Percentiles rank a stretch among this genome's conserved stretches.
Conservation (phyloP, 2,888 invertebrate species). For the Pediacus dermestoides region DNA sequence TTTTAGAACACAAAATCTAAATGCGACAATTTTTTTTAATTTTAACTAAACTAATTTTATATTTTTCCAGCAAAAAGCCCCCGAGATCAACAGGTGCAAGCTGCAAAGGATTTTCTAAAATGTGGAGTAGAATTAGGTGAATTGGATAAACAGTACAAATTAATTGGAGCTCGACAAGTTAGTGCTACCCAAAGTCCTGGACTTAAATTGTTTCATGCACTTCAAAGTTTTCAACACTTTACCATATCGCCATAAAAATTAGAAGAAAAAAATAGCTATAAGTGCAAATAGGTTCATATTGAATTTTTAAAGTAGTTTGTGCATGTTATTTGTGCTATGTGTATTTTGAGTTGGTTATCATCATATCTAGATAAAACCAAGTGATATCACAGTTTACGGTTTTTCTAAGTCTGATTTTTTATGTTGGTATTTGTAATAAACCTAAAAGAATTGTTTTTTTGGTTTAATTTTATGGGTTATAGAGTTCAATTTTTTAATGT, state of each 20-base stretch:
- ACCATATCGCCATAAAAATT: slow-evolving; percentile 20
- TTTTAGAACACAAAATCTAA: no score
- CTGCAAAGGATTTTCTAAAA: slow-evolving; percentile 50
- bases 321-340: no score
- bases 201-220: slow-evolving; percentile 49
- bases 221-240: slow-evolving; percentile 54
- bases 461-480: no score
- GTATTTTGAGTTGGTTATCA: no score
- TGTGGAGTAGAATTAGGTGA: slow-evolving; percentile 52
- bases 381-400: no score
- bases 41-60: slow-evolving; percentile 16
- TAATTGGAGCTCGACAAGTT: slow-evolving; percentile 58
- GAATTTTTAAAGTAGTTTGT: no score
- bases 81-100: slow-evolving; percentile 47
- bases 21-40: slow-evolving; percentile 9
- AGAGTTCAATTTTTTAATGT: no score
- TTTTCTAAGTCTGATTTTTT: no score
- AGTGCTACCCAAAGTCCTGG: slow-evolving; percentile 56
- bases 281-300: no score
- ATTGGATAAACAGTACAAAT: slow-evolving; percentile 49
- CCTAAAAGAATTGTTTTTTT: no score
- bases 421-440: no score
- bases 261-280: slow-evolving; percentile 4
- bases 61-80: slow-evolving; percentile 48
- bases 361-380: no score